Evolutionary conservation across 2,888 invertebrate species (phyloP), one percentile per base, ranked within the genome.

Genomic region (Lissonota sp.): DNA sequence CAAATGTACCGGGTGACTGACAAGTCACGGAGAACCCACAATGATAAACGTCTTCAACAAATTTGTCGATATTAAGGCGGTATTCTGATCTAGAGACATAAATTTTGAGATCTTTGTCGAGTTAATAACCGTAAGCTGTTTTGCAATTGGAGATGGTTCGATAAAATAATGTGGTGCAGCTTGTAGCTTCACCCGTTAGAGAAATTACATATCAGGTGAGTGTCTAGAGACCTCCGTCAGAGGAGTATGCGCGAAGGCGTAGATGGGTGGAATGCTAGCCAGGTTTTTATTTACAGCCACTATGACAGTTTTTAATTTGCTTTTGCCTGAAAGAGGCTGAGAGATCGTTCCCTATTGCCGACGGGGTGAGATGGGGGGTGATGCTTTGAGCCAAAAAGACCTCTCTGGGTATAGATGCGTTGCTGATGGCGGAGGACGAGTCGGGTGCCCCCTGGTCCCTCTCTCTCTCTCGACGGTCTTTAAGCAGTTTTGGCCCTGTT

Each of bases 261-360:
- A 87, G 86, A 89, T 90, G 90, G 91, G 89, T 88, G 89, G 91
- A 91, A 91, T 91, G 87, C 89, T 89, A 88, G 85, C 86, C 87
- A 87, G 88, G 88, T 89, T 91, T 83, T 92, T 92, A 92, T 92
- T 92, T 92, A 92, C 91, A 91, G 90, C 89, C 90, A 90, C 87
- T 92, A 91, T 92, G 92, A 92, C 92, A 92, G 92, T 92, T 92
- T 92, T 92, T 92, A 92, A 92, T 92, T 91, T 92, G 91, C 80
- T 91, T 91, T 91, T 88, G 90, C 90, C 89, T 89, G 71, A 67
- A 53, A 82, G 75, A 82, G 75, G 75, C 70, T 84, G 80, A 58
- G 79, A 77, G 84, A 72, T 72, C 82, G 83, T 79, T 82, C 80
- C 76, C 83, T 66, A 46, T n/a, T 5, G 12, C n/a, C 7, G 49